These are phyloP conservation scores for Baccha elongata DNA, from an alignment of 2,888 invertebrate genomes.

Conservation along the genomic window DNA sequence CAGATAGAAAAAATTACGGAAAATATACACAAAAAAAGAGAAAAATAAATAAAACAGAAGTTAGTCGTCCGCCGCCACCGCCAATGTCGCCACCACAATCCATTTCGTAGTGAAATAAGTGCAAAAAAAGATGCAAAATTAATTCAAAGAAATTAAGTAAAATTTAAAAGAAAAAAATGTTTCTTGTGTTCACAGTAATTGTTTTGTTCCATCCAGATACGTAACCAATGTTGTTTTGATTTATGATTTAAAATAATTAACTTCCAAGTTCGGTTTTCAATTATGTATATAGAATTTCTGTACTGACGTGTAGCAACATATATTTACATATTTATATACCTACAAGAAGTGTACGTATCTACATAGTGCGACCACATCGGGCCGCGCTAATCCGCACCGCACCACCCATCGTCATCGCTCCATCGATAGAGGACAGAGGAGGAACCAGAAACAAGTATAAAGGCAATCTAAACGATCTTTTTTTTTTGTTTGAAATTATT, in stretches of 20 bases:
- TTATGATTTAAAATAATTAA: constrained; percentile 37
- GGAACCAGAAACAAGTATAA: constrained; percentile 31
- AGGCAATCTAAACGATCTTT: constrained; percentile 65
- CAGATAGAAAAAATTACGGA: constrained; percentile 36
- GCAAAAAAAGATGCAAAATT: constrained; percentile 69
- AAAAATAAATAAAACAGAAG: constrained; percentile 7
- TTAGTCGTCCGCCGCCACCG: not conserved
- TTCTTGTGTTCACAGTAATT: constrained; percentile 54
- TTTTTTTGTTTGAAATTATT: constrained; percentile 75
- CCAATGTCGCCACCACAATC: constrained; percentile 16
- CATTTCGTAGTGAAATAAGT: constrained; percentile 52
- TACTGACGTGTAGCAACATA: constrained; percentile 54
- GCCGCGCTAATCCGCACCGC: constrained; percentile 22
- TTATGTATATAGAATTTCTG: constrained; percentile 52
- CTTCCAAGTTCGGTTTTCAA: constrained; percentile 30
- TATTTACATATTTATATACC: not conserved
- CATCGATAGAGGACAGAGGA: constrained; percentile 9
- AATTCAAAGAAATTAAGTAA: constrained; percentile 58
- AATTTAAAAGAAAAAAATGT: constrained; percentile 36
- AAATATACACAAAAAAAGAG: constrained; percentile 40
- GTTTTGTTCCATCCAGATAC: constrained; percentile 24
- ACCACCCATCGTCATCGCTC: not conserved
- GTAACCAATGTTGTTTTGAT: constrained; percentile 60
- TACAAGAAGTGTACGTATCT: constrained; percentile 24
- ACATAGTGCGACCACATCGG: constrained; percentile 35